These are phyloP conservation scores for Drosophila aldrichi DNA, from an alignment of 2,888 invertebrate species.

Conservation along the genomic window DNA sequence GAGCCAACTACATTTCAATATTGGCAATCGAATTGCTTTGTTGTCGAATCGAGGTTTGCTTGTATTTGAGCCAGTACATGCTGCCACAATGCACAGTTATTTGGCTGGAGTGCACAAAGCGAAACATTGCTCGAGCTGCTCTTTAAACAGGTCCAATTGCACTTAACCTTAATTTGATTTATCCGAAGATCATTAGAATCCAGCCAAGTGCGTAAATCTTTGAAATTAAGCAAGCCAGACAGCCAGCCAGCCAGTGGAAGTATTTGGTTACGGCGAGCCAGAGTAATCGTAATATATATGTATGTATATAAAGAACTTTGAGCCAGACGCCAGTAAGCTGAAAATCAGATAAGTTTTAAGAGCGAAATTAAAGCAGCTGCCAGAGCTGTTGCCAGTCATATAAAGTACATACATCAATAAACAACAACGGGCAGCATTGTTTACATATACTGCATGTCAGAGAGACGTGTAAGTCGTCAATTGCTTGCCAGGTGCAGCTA, in stretches of 20 bases:
- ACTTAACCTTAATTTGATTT: conserved; percentile 6
- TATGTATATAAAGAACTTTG: background rate
- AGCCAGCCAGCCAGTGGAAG: background rate
- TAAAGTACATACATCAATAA: conserved; percentile 50
- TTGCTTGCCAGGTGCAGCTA: conserved; percentile 57
- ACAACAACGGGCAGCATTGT: conserved; percentile 52
- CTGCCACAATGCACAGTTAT: conserved; percentile 20
- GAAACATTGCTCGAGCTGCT: conserved; percentile 9
- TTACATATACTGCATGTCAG: conserved; percentile 56
- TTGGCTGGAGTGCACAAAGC: conserved; percentile 3
- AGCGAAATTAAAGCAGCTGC: conserved; percentile 9
- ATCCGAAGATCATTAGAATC: conserved; percentile 15
- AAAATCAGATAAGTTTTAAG: conserved; percentile 12
- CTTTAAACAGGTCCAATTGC: conserved; percentile 6
- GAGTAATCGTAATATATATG: conserved; percentile 1
- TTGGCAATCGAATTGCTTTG: conserved; percentile 24
- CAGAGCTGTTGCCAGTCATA: conserved; percentile 21
- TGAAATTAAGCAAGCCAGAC: conserved; percentile 9
- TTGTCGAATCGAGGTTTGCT: conserved; percentile 6
- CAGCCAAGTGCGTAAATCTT: conserved; percentile 10
- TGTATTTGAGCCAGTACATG: background rate
- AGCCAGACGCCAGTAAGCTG: background rate
- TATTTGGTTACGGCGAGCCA: conserved; percentile 17
- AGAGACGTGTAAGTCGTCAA: conserved; percentile 37
- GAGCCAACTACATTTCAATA: conserved; percentile 17